These are phyloP conservation scores for Coregonus clupeaformis DNA, from an alignment of 2,113 vertebrate genomes.

Conservation along the genomic window DNA sequence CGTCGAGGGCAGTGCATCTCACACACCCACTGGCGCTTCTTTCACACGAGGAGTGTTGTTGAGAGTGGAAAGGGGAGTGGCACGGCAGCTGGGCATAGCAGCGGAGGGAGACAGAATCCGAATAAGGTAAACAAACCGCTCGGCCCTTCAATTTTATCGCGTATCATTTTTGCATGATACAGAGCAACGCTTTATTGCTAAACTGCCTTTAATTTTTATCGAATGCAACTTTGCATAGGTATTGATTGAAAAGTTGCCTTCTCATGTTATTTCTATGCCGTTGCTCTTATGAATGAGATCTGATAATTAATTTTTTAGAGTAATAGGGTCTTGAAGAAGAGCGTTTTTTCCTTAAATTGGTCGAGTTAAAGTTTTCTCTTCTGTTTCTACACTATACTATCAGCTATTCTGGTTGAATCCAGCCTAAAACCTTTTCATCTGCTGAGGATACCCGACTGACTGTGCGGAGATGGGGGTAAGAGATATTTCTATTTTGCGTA, in stretches of 20 bases:
- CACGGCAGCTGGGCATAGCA: constrained; percentile 39
- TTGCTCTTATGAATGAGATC: constrained; percentile 13
- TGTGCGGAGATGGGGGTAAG: constrained; percentile 77
- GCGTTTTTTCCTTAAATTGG: constrained; percentile 10
- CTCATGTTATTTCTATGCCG: constrained; percentile 12
- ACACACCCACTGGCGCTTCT: constrained; percentile 16
- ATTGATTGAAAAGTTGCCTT: constrained; percentile 17
- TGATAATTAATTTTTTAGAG: constrained; percentile 17
- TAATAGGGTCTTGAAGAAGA: constrained; percentile 17
- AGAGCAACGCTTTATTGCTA: constrained; percentile 31
- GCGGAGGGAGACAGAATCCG: constrained; percentile 68
- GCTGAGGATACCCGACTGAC: constrained; percentile 60
- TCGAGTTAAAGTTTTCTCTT: background rate
- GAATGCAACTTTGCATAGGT: constrained; percentile 18
- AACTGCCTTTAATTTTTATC: constrained; percentile 37
- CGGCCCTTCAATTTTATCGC: constrained; percentile 56
- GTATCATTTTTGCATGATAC: constrained; percentile 53
- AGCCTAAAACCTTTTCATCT: constrained; percentile 38
- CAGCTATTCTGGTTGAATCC: constrained; percentile 42
- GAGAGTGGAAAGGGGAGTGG: constrained; percentile 41
- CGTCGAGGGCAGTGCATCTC: background rate
- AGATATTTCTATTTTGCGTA: background rate
- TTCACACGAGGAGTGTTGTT: constrained; percentile 50
- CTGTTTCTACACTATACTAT: constrained; percentile 23
- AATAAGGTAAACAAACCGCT: constrained; percentile 20